Conservation (phyloP, 2,888 invertebrate genomes). For the Drosophila monieri region DNA sequence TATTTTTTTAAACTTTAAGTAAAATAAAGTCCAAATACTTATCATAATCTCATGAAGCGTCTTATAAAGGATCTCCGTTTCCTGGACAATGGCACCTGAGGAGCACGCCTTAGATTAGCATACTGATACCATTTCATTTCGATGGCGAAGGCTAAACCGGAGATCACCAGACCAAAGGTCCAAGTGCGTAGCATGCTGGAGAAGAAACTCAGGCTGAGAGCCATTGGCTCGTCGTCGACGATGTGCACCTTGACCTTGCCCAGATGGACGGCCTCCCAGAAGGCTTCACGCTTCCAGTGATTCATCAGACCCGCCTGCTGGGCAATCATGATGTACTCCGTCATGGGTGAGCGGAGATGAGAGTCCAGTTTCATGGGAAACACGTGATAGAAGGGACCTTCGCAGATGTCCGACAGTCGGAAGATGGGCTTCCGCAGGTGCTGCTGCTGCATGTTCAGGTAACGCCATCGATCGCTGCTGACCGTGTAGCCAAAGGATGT, state of each 20-base stretch:
- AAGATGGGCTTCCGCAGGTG: conserved; percentile 69
- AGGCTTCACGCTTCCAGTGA: conserved; percentile 66
- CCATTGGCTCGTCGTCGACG: conserved; percentile 43
- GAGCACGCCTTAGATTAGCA: background rate
- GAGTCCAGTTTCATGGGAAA: conserved; percentile 75
- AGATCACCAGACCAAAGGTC: conserved; percentile 61
- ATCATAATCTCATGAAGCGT: conserved; percentile 7
- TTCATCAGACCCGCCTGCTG: conserved; percentile 64
- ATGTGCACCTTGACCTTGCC: conserved; percentile 47
- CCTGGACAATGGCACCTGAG: conserved; percentile 1
- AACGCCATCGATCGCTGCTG: conserved; percentile 77
- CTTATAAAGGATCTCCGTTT: conserved; percentile 28
- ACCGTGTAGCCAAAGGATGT: conserved; percentile 68
- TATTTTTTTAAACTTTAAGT: background rate
- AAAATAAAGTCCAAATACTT: too few relatives aligned
- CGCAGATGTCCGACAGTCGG: conserved; percentile 69
- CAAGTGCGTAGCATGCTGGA: conserved; percentile 60
- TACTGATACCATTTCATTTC: conserved; percentile 66
- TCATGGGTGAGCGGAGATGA: conserved; percentile 62
- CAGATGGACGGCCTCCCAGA: conserved; percentile 69
- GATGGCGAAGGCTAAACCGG: conserved; percentile 58
- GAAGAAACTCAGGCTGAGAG: conserved; percentile 67
- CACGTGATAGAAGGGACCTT: conserved; percentile 73
- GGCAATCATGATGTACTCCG: conserved; percentile 64
- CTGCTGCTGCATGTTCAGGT: conserved; percentile 70